Base-by-base conservation (phyloP, 2,888 invertebrate species). In the Agonopterix subpropinquella region DNA sequence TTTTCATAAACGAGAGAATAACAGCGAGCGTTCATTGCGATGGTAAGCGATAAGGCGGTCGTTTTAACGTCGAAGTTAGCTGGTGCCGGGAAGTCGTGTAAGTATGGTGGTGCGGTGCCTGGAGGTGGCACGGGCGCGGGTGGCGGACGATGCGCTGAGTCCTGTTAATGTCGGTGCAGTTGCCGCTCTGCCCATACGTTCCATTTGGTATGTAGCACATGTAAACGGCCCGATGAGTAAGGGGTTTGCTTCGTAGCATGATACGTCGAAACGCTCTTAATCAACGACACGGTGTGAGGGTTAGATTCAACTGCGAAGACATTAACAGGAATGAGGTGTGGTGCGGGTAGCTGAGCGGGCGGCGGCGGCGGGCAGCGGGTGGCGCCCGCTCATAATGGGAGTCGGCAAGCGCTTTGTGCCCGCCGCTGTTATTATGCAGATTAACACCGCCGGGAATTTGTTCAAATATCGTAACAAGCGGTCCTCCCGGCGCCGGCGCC, bases 391-490 rank as follows among this genome's bases (percentile, higher is more conserved):
- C 71, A 77, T 86, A 86, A 85, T 85, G 81, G 80, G 75, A 73
- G 84, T 78, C 86, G 82, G 87, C 85, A 72, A 76, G 67, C 77
- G 80, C 85, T 86, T 86, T 86, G 85, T 83, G 73, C 70, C 77
- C 71, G 78, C 76, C 79, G 85, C 81, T 86, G 83, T 86, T 87
- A 88, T 88, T 88, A 88, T 88, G 88, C 88, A 88, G 88, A 88
- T 88, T 86, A 86, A 86, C 88, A 87, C 87, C 85, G 84, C 72
- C 85, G 85, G 87, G 88, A 87, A 87, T 87, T 86, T 86, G 88
- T 88, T 85, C 87, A 86, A 84, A 86, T 84, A 87, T 85, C 87
- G 83, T 88, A 87, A 88, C 88, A 81, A 87, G 88, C 83, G 69
- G 76, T 78, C 78, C 84, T 80, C 78, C 76, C 80, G 77, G 83